Evolutionary conservation across 2,888 invertebrate species (phyloP).

Genomic region (Calliopum simillimum): DNA sequence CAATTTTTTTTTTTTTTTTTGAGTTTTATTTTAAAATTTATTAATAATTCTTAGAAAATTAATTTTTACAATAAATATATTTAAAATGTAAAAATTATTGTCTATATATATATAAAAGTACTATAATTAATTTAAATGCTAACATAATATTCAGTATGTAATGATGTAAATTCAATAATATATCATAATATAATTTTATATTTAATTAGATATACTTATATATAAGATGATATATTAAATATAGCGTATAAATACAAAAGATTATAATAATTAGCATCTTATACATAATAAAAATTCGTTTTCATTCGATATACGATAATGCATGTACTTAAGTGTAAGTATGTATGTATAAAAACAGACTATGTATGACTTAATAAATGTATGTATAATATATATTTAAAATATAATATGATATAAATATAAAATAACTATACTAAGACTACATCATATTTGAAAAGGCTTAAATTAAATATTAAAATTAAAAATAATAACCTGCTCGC

Average conservation of each 20-base stretch:
- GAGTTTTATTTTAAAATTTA: slow-evolving; percentile 21
- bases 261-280: slow-evolving; percentile 7
- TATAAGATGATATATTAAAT: slow-evolving; percentile 17
- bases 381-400: not conserved
- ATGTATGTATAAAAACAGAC: not conserved
- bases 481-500: slow-evolving; percentile 32
- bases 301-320: not conserved
- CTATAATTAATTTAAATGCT: slow-evolving; percentile 17
- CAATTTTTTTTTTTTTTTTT: not conserved
- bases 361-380: not conserved
- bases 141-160: not conserved
- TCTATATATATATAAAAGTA: slow-evolving; percentile 22
- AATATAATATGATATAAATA: not conserved
- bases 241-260: not conserved
- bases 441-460: slow-evolving; percentile 26
- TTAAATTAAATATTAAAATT: slow-evolving; percentile 8
- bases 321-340: slow-evolving; percentile 9
- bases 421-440: not conserved
- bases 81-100: slow-evolving; percentile 35
- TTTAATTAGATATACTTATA: not conserved
- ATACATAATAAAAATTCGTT: not conserved
- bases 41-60: slow-evolving; percentile 24
- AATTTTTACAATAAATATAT: slow-evolving; percentile 28
- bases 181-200: not conserved
- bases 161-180: slow-evolving; percentile 6